A percentile compares a stretch with the other conserved stretches of the same genome.
These are phyloP conservation scores for Turdus rufiventris DNA, from an alignment of 2,113 vertebrate genomes.

Conservation along the genomic window DNA sequence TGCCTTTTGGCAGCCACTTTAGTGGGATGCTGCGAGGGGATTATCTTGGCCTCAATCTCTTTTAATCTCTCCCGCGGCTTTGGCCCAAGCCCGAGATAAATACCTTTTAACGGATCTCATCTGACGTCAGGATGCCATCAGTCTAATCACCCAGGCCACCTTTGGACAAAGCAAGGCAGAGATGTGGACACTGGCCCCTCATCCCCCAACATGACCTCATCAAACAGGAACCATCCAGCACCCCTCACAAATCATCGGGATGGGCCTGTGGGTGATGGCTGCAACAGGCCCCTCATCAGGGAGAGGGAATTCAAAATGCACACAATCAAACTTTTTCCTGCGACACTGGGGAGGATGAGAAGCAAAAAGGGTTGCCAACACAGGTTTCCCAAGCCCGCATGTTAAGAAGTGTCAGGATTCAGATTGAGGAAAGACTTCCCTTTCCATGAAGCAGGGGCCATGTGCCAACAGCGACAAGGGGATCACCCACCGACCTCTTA, in stretches of 20 bases:
- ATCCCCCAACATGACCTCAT: neutral
- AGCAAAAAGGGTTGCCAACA: neutral
- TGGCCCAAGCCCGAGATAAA: conserved; percentile 70
- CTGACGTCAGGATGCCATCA: conserved; percentile 72
- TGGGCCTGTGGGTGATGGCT: rapidly evolving
- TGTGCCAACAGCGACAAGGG: neutral
- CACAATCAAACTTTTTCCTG: neutral
- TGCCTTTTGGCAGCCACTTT: conserved; percentile 70
- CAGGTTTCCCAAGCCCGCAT: neutral
- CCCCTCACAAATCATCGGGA: rapidly evolving
- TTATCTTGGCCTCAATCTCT: conserved; percentile 74
- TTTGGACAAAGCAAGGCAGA: conserved; percentile 25
- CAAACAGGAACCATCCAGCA: neutral
- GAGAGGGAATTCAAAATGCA: neutral
- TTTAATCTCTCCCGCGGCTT: conserved; percentile 67
- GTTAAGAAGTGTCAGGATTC: neutral
- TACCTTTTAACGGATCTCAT: conserved; percentile 70
- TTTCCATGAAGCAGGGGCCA: neutral
- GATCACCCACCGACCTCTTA: neutral
- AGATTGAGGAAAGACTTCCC: neutral
- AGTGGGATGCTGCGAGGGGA: conserved; percentile 58
- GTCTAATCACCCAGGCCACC: conserved; percentile 66
- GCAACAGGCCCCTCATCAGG: rapidly evolving
- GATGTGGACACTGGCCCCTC: neutral
- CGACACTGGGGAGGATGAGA: neutral